Evolutionary conservation across 2,888 invertebrate genomes (phyloP).

Genomic region (Cantharis rufa): DNA sequence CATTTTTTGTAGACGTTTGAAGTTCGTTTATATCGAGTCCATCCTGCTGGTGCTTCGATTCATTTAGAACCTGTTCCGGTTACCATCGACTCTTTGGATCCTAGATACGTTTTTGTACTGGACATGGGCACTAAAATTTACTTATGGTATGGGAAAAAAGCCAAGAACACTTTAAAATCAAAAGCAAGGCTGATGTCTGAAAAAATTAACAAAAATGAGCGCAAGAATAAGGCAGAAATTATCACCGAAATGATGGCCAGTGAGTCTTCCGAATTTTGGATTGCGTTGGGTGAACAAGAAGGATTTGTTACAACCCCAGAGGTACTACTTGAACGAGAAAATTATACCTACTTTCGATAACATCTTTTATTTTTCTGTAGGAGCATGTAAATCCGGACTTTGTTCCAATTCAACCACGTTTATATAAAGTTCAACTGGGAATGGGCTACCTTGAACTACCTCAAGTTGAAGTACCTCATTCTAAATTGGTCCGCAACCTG

Average conservation of each 20-base stretch:
- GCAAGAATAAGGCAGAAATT: constrained; percentile 93
- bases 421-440: constrained; percentile 95
- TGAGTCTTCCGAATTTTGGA: constrained; percentile 87
- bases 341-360: neutral
- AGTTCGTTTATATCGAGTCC: constrained; percentile 84
- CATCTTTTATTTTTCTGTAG: constrained; percentile 51
- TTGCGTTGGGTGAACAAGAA: constrained; percentile 64
- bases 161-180: constrained; percentile 87
- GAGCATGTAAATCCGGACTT: constrained; percentile 75
- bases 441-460: constrained; percentile 99
- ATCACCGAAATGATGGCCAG: constrained; percentile 79
- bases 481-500: constrained; percentile 74
- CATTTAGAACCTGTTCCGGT: constrained; percentile 88
- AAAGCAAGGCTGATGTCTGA: constrained; percentile 92
- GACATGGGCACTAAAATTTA: constrained; percentile 86
- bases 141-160: constrained; percentile 88
- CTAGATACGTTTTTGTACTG: constrained; percentile 87
- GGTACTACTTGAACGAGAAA: neutral
- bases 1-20: constrained; percentile 69
- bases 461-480: constrained; percentile 81
- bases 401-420: constrained; percentile 68
- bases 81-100: constrained; percentile 76
- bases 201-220: constrained; percentile 97
- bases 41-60: constrained; percentile 83
- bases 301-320: constrained; percentile 58